Evolutionary conservation across 2,797 vertebrate genomes (phyloP).

Genomic region (Epinephelus awoara): DNA sequence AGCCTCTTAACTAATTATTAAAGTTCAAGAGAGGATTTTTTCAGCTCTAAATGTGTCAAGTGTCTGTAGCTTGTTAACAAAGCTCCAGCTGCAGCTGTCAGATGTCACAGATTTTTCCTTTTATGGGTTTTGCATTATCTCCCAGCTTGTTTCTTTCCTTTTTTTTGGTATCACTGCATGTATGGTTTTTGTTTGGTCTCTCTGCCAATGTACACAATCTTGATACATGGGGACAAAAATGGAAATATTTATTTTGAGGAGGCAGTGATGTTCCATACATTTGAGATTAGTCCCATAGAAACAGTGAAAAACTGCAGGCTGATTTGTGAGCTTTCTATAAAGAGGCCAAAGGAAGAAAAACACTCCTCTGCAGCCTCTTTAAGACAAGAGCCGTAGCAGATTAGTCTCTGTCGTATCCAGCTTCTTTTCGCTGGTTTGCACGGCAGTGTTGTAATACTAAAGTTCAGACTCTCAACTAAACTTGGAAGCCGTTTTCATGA

Average conservation of each 20-base stretch:
- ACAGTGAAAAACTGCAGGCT: conserved; percentile 26
- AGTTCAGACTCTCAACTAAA: conserved; percentile 34
- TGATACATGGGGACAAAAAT: conserved; percentile 17
- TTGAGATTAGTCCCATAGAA: conserved; percentile 15
- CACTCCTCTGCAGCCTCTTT: conserved; percentile 26
- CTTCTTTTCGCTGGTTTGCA: conserved; percentile 24
- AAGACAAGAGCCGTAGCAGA: conserved; percentile 33
- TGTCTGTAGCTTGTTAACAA: conserved; percentile 30
- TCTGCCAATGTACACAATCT: conserved; percentile 55
- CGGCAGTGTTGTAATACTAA: conserved; percentile 27
- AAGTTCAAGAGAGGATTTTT: not conserved
- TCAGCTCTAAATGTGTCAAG: conserved; percentile 13
- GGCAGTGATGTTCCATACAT: conserved; percentile 20
- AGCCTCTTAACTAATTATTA: conserved; percentile 7
- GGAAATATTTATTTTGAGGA: conserved; percentile 29
- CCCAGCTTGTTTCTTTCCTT: conserved; percentile 9
- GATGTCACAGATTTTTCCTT: conserved; percentile 24
- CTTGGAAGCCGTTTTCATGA: conserved; percentile 32
- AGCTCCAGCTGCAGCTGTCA: conserved; percentile 42
- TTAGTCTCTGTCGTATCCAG: conserved; percentile 34
- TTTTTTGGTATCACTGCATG: conserved; percentile 24
- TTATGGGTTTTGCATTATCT: conserved; percentile 27
- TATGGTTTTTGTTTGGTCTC: conserved; percentile 37
- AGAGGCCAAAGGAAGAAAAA: conserved; percentile 50
- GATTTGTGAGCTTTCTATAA: conserved; percentile 58